A percentile compares a stretch with the other conserved stretches of the same genome.
Evolutionary conservation across 2,888 invertebrate species (phyloP).

Genomic region (Lypha dubia): DNA sequence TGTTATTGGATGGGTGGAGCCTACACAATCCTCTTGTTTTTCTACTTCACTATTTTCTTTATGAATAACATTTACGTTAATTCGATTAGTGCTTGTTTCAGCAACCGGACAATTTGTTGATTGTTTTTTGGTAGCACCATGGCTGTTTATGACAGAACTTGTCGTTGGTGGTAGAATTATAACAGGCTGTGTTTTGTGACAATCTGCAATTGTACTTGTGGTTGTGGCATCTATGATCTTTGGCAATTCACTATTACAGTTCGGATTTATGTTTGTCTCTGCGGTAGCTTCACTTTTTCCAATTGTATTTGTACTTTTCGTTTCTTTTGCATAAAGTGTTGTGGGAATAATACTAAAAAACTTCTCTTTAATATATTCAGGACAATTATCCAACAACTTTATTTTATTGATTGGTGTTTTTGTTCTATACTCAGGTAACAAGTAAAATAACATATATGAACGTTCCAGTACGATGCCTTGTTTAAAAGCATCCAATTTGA

Average conservation of each 20-base stretch:
- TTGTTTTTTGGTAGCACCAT: no score
- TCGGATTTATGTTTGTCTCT: not conserved
- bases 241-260: not conserved
- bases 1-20: not conserved
- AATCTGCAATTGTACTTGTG: not conserved
- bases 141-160: no score
- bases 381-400: constrained; percentile 17
- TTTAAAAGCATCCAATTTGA: not conserved
- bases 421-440: constrained; percentile 36
- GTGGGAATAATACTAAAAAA: constrained; percentile 35
- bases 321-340: constrained; percentile 29
- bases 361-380: constrained; percentile 1
- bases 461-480: constrained; percentile 25
- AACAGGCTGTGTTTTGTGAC: not conserved
- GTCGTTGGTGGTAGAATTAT: no score
- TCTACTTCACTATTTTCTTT: not conserved
- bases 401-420: constrained; percentile 28
- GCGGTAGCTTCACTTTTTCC: not conserved
- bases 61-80: not conserved
- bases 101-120: no score
- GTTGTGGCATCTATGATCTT: not conserved
- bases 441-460: constrained; percentile 43
- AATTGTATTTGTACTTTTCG: not conserved
- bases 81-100: not conserved
- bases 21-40: not conserved